These are phyloP conservation scores for Menidia beryllina DNA, from an alignment of 2,113 vertebrate genomes.

Conservation along the genomic window DNA sequence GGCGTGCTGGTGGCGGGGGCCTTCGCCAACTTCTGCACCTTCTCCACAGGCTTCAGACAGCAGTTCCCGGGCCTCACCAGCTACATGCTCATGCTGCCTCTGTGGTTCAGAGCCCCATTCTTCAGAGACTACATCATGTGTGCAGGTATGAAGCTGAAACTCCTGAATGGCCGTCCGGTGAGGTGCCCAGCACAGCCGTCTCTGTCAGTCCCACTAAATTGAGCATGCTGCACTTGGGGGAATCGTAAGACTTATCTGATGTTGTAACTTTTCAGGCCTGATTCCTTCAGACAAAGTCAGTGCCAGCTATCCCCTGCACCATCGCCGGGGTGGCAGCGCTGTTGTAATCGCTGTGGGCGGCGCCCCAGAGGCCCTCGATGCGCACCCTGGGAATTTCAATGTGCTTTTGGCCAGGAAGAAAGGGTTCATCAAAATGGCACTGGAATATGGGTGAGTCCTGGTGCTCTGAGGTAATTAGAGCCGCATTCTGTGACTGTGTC, in stretches of 20 bases:
- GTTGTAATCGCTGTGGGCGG: conserved; percentile 88
- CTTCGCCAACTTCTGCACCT: conserved; percentile 91
- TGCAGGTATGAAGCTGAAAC: conserved; percentile 78
- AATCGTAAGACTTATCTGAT: neutral
- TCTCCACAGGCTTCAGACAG: conserved; percentile 83
- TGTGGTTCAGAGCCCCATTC: conserved; percentile 92
- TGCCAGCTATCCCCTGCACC: conserved; percentile 78
- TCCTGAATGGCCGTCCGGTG: neutral
- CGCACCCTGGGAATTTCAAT: conserved; percentile 85
- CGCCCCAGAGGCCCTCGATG: conserved; percentile 89
- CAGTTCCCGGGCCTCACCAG: conserved; percentile 87
- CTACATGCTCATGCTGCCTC: conserved; percentile 88
- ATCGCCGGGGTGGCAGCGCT: conserved; percentile 80
- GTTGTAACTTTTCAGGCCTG: conserved; percentile 81
- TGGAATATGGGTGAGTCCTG: conserved; percentile 86
- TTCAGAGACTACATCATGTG: conserved; percentile 92
- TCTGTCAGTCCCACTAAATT: neutral
- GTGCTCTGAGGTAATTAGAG: neutral
- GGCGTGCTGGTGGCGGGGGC: conserved; percentile 89
- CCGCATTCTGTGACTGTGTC: conserved; percentile 8
- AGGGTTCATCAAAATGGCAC: conserved; percentile 92
- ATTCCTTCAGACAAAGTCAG: conserved; percentile 89
- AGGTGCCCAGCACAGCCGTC: neutral
- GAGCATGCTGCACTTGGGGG: neutral
- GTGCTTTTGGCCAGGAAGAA: conserved; percentile 89